Conservation (phyloP, 2,113 vertebrate species). For the Polypterus senegalus region DNA sequence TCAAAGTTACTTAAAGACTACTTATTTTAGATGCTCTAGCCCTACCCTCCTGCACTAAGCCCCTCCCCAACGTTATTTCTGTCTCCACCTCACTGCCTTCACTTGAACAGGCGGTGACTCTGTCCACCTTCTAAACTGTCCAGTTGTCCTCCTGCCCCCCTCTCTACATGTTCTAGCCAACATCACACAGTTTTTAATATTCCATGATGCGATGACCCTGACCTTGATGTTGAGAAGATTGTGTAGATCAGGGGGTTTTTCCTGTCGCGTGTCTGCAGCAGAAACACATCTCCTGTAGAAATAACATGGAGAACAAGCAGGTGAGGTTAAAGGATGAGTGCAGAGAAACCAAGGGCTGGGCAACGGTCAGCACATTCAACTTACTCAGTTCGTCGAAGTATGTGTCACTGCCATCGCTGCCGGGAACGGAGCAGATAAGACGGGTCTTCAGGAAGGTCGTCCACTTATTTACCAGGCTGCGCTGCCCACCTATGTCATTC, state of each 20-base stretch:
- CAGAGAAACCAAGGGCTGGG: conserved; percentile 26
- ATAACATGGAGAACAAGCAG: neutral
- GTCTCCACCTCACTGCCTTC: too few relatives aligned
- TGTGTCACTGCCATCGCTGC: conserved; percentile 72
- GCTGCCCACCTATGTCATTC: conserved; percentile 89
- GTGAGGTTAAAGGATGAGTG: too few relatives aligned
- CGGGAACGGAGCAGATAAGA: conserved; percentile 74
- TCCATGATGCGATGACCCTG: conserved; percentile 10
- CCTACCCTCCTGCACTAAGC: too few relatives aligned
- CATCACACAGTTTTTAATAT: too few relatives aligned
- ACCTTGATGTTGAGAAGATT: conserved; percentile 88
- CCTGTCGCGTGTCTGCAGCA: conserved; percentile 77
- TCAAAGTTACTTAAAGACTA: too few relatives aligned
- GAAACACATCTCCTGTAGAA: conserved; percentile 73
- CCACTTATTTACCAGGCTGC: conserved; percentile 96
- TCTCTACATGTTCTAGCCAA: too few relatives aligned
- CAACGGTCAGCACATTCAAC: conserved; percentile 38
- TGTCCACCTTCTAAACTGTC: too few relatives aligned
- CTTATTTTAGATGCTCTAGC: too few relatives aligned
- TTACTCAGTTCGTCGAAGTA: conserved; percentile 90
- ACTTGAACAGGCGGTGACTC: too few relatives aligned
- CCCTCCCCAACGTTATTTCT: too few relatives aligned
- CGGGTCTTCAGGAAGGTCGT: conserved; percentile 92
- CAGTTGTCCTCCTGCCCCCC: too few relatives aligned
- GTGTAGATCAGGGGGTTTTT: conserved; percentile 84